These are phyloP conservation scores for Hepsetus odoe DNA, from an alignment of 2,113 vertebrate genomes.

Conservation along the genomic window DNA sequence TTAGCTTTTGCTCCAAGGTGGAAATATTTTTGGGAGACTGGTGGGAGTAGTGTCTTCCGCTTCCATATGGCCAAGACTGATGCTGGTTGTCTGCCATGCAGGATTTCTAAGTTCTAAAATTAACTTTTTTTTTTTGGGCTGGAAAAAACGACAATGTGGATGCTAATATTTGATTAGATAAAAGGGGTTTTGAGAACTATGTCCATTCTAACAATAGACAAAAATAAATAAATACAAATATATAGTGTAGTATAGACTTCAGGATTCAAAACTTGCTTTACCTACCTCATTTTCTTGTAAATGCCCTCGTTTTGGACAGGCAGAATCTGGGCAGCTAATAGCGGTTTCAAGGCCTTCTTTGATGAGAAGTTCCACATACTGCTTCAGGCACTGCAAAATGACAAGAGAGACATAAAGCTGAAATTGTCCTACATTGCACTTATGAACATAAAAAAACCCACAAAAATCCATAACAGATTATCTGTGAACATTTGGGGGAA, in stretches of 20 bases:
- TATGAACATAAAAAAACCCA: neutral
- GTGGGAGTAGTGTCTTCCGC: neutral
- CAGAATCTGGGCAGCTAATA: constrained; percentile 96
- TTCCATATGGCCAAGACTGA: neutral
- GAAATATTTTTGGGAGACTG: constrained; percentile 6
- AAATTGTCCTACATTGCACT: neutral
- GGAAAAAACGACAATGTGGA: neutral
- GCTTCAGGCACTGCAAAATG: constrained; percentile 91
- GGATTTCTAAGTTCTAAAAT: neutral
- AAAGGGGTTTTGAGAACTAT: neutral
- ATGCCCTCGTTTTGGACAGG: constrained; percentile 92
- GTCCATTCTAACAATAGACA: neutral
- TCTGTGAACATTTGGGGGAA: neutral
- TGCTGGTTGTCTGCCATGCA: neutral
- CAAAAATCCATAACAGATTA: neutral
- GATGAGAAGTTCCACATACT: constrained; percentile 97
- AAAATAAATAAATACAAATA: neutral
- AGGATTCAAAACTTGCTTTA: neutral
- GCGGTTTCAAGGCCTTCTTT: constrained; percentile 97
- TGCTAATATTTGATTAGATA: neutral
- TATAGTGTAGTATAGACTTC: neutral
- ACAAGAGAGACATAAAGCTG: constrained; percentile 21
- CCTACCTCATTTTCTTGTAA: constrained; percentile 93
- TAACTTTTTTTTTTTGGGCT: too few species aligned
- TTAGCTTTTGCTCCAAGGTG: neutral